These are phyloP conservation scores for Pogonomyrmex californicus DNA, from an alignment of 1,140 invertebrate genomes.

Conservation along the genomic window DNA sequence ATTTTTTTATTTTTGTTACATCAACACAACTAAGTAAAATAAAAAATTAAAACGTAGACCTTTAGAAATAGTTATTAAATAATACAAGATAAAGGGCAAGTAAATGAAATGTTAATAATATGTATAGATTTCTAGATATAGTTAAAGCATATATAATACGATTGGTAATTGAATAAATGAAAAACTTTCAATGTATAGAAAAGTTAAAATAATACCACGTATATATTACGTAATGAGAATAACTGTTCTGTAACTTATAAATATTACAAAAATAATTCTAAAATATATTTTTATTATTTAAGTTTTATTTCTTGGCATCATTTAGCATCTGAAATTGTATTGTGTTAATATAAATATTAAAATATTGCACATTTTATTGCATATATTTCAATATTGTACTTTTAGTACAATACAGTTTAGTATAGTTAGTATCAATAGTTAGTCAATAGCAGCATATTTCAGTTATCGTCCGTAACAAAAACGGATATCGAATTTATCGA, in stretches of 20 bases:
- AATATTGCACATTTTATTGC: neutral
- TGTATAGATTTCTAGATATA: neutral
- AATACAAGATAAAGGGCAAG: neutral
- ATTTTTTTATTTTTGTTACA: neutral
- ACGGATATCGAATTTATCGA: constrained; percentile 71
- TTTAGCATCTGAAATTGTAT: neutral
- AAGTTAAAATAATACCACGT: neutral
- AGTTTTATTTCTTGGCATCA: neutral
- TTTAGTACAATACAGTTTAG: constrained; percentile 6
- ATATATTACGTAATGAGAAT: constrained; percentile 4
- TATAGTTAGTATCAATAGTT: no score
- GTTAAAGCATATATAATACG: neutral
- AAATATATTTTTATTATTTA: neutral
- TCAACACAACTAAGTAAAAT: neutral
- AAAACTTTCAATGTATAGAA: neutral
- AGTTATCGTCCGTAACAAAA: constrained; percentile 21
- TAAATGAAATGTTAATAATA: neutral
- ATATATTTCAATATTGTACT: neutral
- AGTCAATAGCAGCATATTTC: neutral
- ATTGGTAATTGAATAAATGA: neutral
- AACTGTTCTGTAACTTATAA: neutral
- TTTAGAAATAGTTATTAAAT: neutral
- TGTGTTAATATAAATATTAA: neutral
- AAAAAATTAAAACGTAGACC: neutral
- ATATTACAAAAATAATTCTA: neutral